Conservation (phyloP, 2,797 vertebrate species). For the Coccyzus lansbergi region DNA sequence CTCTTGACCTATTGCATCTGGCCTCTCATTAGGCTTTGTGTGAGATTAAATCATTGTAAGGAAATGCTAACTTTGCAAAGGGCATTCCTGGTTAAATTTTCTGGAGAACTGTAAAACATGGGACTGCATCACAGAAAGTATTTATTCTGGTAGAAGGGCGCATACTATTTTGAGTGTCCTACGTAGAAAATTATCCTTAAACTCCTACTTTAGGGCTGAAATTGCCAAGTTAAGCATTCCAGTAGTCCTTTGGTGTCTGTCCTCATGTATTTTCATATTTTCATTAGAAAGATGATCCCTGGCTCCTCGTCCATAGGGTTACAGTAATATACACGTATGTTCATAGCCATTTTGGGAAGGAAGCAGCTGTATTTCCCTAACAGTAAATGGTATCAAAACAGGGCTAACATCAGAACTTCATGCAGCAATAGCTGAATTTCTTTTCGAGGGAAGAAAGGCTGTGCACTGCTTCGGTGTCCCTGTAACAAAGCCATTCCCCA, state of each 20-base stretch:
- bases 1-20: constrained; percentile 7
- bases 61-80: background rate
- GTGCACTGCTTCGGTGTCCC: background rate
- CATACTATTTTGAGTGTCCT: background rate
- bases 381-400: background rate
- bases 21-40: background rate
- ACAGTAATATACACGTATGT: background rate
- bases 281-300: background rate
- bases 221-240: background rate
- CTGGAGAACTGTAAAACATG: background rate
- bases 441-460: background rate
- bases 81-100: background rate
- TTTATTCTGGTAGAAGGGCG: background rate
- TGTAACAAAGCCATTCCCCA: background rate
- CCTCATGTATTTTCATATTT: background rate
- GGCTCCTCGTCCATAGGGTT: background rate
- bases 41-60: background rate
- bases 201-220: background rate
- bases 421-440: background rate
- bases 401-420: background rate
- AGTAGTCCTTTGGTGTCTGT: background rate
- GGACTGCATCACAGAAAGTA: background rate
- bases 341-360: background rate
- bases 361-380: background rate
- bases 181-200: background rate